Conservation (phyloP, 2,113 vertebrate genomes). For the Brachypteracias leptosomus region DNA sequence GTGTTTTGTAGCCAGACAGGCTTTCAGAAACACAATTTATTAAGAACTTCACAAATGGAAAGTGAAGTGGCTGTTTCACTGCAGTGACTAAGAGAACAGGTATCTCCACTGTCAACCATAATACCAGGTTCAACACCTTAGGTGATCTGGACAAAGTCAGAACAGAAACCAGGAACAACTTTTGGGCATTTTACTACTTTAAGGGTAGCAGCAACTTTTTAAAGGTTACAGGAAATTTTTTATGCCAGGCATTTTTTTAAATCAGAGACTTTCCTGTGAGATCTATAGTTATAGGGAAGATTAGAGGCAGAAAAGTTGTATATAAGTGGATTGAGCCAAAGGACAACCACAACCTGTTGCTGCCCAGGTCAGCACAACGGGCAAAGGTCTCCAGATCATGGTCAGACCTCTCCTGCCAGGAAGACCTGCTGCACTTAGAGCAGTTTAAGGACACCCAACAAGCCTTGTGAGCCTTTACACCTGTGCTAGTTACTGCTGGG, state of each 20-base stretch:
- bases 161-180: not conserved
- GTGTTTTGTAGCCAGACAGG: not conserved
- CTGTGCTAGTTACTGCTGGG: not conserved
- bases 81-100: not conserved
- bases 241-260: not conserved
- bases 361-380: not conserved
- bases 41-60: not conserved
- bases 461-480: not conserved
- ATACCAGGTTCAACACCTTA: not conserved
- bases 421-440: accelerated
- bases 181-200: not conserved
- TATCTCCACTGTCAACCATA: not conserved
- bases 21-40: not conserved
- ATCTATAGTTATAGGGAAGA: not conserved
- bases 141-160: not conserved
- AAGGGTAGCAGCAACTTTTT: not conserved
- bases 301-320: not conserved
- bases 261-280: not conserved
- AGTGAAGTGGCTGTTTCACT: not conserved
- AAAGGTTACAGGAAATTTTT: not conserved
- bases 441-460: not conserved
- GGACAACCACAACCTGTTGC: not conserved
- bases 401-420: not conserved
- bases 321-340: not conserved
- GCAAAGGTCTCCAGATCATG: not conserved